Evolutionary conservation across 2,113 vertebrate genomes (phyloP).

Genomic region (Cettia cetti): DNA sequence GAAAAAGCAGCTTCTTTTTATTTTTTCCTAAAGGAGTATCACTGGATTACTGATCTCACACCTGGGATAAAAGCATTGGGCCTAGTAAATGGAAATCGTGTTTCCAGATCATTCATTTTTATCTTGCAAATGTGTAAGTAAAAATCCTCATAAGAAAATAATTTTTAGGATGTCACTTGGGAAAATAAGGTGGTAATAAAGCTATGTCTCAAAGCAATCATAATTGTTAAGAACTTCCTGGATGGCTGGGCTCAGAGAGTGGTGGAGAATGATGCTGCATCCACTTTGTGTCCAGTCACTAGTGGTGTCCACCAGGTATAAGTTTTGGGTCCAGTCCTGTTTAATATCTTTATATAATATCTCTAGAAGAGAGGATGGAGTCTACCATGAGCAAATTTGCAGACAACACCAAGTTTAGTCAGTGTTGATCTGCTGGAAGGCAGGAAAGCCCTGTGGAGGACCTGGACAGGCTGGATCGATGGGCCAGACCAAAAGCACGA

Average conservation of each 20-base stretch:
- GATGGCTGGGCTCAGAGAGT: not conserved
- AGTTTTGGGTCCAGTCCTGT: not conserved
- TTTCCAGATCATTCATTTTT: not conserved
- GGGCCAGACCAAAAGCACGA: not conserved
- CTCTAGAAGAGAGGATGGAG: not conserved
- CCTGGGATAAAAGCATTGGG: not conserved
- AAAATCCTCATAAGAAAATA: not conserved
- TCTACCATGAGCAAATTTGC: not conserved
- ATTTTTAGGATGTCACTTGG: not conserved
- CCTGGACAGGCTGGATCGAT: not conserved
- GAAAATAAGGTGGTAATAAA: not conserved
- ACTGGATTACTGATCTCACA: not conserved
- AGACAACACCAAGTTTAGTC: not conserved
- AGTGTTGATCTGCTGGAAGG: not conserved
- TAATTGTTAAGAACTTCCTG: not conserved
- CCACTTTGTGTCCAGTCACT: accelerated
- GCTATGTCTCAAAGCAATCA: not conserved
- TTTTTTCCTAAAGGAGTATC: not conserved
- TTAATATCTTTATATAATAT: not conserved
- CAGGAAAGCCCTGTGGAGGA: not conserved
- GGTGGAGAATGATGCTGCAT: not conserved
- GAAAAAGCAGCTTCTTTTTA: not conserved
- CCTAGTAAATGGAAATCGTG: not conserved
- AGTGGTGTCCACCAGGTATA: not conserved
- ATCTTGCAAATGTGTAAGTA: not conserved